Conservation (phyloP, 2,888 invertebrate genomes). For the Drosophila maculinotata region DNA sequence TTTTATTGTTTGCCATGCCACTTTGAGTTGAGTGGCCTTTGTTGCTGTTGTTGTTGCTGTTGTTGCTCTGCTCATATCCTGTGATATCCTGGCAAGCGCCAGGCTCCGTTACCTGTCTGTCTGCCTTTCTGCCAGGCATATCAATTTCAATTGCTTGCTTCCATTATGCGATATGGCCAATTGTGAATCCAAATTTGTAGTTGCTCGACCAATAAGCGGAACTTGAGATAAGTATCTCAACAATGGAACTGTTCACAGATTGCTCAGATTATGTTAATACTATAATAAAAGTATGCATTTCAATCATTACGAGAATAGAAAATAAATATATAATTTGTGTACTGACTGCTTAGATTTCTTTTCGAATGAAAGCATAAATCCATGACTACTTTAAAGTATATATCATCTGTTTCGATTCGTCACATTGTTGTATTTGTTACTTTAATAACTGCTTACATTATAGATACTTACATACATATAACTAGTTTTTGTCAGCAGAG, state of each 20-base stretch:
- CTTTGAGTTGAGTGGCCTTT: constrained; percentile 23
- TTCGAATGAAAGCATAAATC: too few relatives aligned
- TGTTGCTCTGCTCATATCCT: constrained; percentile 30
- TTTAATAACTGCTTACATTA: too few relatives aligned
- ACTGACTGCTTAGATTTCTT: too few relatives aligned
- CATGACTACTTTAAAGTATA: too few relatives aligned
- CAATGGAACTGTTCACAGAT: constrained; percentile 1
- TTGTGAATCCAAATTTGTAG: constrained; percentile 23
- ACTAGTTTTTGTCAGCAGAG: background rate
- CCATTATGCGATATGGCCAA: constrained; percentile 49
- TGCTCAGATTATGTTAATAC: too few relatives aligned
- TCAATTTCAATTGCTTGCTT: constrained; percentile 58
- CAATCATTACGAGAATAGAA: too few relatives aligned
- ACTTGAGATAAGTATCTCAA: background rate
- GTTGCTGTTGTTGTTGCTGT: constrained; percentile 23
- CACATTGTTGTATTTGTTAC: background rate
- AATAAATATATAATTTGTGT: too few relatives aligned
- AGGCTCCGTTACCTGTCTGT: constrained; percentile 49
- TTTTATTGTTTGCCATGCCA: constrained; percentile 27
- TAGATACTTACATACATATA: background rate
- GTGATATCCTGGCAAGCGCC: constrained; percentile 59
- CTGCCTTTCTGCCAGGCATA: constrained; percentile 23
- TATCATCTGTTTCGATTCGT: too few relatives aligned
- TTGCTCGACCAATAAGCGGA: constrained; percentile 12
- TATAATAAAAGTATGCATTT: too few relatives aligned